These are phyloP conservation scores for Ceratotherium simum DNA, from an alignment of 2,113 vertebrate species.

Conservation along the genomic window DNA sequence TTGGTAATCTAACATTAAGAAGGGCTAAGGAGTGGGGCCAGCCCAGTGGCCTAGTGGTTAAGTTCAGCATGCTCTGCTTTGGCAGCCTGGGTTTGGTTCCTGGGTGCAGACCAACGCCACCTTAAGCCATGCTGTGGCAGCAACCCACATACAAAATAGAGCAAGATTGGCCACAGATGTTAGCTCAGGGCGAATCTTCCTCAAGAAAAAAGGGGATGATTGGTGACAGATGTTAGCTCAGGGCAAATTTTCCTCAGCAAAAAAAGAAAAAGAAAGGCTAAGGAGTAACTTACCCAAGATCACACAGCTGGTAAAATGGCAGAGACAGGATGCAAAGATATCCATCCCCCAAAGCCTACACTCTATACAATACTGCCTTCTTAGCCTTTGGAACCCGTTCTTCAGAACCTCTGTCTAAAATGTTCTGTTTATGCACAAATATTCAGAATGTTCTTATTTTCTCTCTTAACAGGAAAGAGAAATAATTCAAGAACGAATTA, in stretches of 20 bases:
- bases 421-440: too few relatives aligned
- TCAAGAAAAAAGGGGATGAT: too few relatives aligned
- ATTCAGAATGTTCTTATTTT: not conserved
- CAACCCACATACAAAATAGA: too few relatives aligned
- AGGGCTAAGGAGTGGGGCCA: not conserved
- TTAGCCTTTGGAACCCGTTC: not conserved
- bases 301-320: not conserved
- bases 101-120: too few relatives aligned
- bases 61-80: too few relatives aligned
- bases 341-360: not conserved
- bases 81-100: too few relatives aligned
- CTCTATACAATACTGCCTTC: not conserved
- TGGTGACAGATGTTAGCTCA: too few relatives aligned
- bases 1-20: not conserved
- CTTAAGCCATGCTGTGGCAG: too few relatives aligned
- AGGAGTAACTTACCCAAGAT: not conserved
- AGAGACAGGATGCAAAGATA: not conserved
- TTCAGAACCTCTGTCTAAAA: not conserved
- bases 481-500: not conserved
- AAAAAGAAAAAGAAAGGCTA: not conserved
- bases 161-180: too few relatives aligned
- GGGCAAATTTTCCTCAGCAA: too few relatives aligned
- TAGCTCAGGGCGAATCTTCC: too few relatives aligned
- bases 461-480: slow-evolving; percentile 64
- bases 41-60: too few relatives aligned